Evolutionary conservation across 2,797 vertebrate genomes (phyloP).

Genomic region (Pogonophryne albipinna): DNA sequence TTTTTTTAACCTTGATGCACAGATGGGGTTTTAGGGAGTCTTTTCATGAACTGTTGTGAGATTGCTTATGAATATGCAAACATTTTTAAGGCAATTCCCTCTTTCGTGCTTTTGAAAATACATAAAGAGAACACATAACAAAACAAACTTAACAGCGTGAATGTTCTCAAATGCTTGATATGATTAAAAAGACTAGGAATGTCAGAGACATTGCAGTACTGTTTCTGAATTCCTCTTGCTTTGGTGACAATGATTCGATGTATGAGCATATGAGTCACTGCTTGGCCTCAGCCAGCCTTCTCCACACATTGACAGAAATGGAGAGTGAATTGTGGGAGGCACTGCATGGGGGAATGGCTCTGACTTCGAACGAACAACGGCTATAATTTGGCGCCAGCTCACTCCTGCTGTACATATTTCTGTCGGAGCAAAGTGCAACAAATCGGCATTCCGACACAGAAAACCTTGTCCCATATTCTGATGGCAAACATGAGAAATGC

Average conservation of each 20-base stretch:
- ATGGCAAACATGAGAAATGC: slow-evolving; percentile 32
- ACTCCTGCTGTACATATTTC: slow-evolving; percentile 57
- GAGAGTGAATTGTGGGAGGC: slow-evolving; percentile 78
- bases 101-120: slow-evolving; percentile 2
- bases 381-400: slow-evolving; percentile 67
- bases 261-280: slow-evolving; percentile 78
- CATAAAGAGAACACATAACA: not conserved
- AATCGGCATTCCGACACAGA: slow-evolving; percentile 32
- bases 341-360: slow-evolving; percentile 65
- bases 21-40: slow-evolving; percentile 6
- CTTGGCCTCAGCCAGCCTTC: slow-evolving; percentile 76
- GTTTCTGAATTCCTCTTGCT: slow-evolving; percentile 49
- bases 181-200: slow-evolving; percentile 10
- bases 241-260: slow-evolving; percentile 71
- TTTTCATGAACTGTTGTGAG: slow-evolving; percentile 3
- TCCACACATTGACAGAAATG: slow-evolving; percentile 79
- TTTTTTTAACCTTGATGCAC: slow-evolving; percentile 33
- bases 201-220: slow-evolving; percentile 16
- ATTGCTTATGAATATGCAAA: not conserved
- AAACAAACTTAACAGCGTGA: not conserved
- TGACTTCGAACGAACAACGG: slow-evolving; percentile 58
- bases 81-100: not conserved
- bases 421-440: slow-evolving; percentile 55
- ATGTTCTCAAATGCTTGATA: not conserved
- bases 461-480: slow-evolving; percentile 37